phyloP scores from a whole-genome alignment of 2,888 invertebrate genomes.

The Emmelina monodactyla region DNA sequence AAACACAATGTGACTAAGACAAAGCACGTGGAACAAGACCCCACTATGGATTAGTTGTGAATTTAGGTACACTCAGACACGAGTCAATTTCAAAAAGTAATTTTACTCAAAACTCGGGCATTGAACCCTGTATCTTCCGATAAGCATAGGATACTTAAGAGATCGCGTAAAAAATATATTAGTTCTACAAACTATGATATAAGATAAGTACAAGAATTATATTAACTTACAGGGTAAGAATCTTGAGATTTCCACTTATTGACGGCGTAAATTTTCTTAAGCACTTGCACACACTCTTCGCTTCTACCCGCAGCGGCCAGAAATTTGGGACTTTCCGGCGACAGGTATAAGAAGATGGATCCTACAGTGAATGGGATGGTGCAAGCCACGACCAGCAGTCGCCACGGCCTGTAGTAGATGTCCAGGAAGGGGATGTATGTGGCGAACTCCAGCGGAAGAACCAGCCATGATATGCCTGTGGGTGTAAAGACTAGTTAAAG shows the following conservation, averaged over 20 bases:
- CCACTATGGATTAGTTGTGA: no score
- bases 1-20: background rate
- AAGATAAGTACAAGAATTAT: no score
- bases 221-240: conserved; percentile 42
- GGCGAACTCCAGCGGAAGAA: conserved; percentile 68
- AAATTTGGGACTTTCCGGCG: conserved; percentile 85
- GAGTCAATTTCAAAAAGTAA: no score
- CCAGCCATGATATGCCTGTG: conserved; percentile 73
- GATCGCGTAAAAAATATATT: no score
- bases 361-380: conserved; percentile 71
- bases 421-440: conserved; percentile 48
- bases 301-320: conserved; percentile 68
- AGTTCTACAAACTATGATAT: no score
- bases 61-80: no score
- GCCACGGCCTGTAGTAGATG: conserved; percentile 75
- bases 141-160: no score
- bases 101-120: no score
- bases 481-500: no score
- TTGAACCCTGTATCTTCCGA: no score
- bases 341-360: conserved; percentile 60
- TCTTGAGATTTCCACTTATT: conserved; percentile 34
- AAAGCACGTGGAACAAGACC: background rate
- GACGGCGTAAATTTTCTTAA: conserved; percentile 40
- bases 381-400: conserved; percentile 72
- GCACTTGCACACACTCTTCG: conserved; percentile 62